These are phyloP conservation scores for Capitulum mitella DNA, from an alignment of 2,888 invertebrate genomes.

Conservation along the genomic window DNA sequence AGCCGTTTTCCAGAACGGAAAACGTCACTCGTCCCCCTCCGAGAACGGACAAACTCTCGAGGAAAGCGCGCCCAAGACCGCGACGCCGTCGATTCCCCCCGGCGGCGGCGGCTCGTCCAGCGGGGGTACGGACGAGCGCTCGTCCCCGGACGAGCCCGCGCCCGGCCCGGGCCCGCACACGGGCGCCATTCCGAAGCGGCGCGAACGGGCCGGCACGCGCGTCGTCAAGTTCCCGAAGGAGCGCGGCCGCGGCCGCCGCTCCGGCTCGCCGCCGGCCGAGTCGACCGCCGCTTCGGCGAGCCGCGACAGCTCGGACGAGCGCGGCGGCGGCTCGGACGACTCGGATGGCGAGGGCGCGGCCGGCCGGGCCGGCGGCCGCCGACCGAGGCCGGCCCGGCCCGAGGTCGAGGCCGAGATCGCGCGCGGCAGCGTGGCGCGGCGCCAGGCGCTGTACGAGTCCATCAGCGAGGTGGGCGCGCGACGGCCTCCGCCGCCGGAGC, in stretches of 20 bases:
- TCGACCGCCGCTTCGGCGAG: neutral
- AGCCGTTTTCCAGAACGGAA: neutral
- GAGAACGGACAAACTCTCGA: neutral
- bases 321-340: neutral
- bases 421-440: neutral
- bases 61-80: neutral
- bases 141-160: too few relatives aligned
- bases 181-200: neutral
- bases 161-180: neutral
- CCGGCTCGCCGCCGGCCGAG: too few relatives aligned
- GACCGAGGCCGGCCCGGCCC: neutral
- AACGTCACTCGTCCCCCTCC: neutral
- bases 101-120: too few relatives aligned
- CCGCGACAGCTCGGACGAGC: neutral
- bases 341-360: neutral
- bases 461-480: neutral
- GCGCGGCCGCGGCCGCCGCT: neutral
- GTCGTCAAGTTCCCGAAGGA: conserved; percentile 20
- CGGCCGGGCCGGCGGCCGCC: neutral
- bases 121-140: too few relatives aligned
- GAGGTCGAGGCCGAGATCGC: neutral
- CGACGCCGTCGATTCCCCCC: too few relatives aligned
- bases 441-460: neutral
- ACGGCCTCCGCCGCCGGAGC: neutral
- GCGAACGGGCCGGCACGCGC: neutral